Evolutionary conservation across 2,888 invertebrate genomes (phyloP), one percentile per base, ranked within the genome.

Genomic region (Drosophila anceps): DNA sequence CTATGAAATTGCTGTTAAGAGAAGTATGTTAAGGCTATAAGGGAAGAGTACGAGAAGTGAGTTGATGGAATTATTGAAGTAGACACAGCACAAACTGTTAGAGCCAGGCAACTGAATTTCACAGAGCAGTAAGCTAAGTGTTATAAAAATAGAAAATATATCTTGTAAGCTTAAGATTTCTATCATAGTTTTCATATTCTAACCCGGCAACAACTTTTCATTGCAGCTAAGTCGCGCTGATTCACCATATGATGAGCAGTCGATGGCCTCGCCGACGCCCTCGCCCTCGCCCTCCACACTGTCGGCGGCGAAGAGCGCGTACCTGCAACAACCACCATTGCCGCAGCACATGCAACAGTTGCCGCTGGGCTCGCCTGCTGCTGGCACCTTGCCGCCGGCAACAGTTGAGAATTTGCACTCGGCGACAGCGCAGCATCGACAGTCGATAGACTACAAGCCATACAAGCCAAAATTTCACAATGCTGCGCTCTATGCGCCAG

Each of bases 401-500:
- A 76, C 84, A 39, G 69, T 85, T 13, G 81, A 81, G 13, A 74
- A 69, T 43, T 50, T 72, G 59, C 81, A 80, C 58, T 79, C 78
- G 67, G 79, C 78, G 20, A 81, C 87, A 5, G 79, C 82, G 43
- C 81, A 82, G 50, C 85, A 87, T 74, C 84, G 90, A 76, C 94
- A 94, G 92, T 85, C 90, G 35, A 83, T 91, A n/a, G 92, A 92
- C 91, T 94, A 90, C 93, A 95, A 94, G 91, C 94, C 91, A 94
- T 96, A 96, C 89, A 96, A 96, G 92, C 96, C 96, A 66, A 96
- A 96, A 93, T 96, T 96, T 91, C 95, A 95, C 81, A 95, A 95
- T 91, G 95, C 95, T 76, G 93, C 94, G 31, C 92, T 94, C 76
- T 95, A 95, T 73, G 89, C 80, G 31, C 82, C 91, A 9, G 75